These are phyloP conservation scores for Corythoichthys intestinalis DNA, from an alignment of 2,113 vertebrate species.

Conservation along the genomic window DNA sequence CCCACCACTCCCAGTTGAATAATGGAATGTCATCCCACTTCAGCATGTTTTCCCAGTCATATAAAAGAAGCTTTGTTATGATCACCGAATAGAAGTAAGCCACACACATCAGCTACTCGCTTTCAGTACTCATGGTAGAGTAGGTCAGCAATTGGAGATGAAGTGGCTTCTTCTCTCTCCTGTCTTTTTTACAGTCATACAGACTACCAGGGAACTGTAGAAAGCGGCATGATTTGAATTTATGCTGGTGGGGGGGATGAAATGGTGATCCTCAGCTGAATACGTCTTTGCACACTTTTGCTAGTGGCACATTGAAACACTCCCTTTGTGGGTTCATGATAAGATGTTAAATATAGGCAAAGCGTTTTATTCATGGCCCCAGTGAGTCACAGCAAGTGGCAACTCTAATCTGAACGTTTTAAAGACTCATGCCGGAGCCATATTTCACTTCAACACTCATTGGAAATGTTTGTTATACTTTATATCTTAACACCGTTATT, in stretches of 20 bases:
- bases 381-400: conserved; percentile 15
- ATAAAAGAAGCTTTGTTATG: neutral
- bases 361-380: conserved; percentile 20
- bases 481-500: neutral
- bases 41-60: too few species aligned
- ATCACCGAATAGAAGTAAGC: neutral
- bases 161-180: conserved; percentile 29
- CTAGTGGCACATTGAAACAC: conserved; percentile 29
- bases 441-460: neutral
- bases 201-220: neutral
- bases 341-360: conserved; percentile 33
- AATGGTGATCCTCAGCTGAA: conserved; percentile 34
- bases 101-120: conserved; percentile 23
- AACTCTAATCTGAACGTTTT: conserved; percentile 16
- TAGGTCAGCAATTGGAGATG: conserved; percentile 43
- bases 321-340: conserved; percentile 48
- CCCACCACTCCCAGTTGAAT: too few species aligned
- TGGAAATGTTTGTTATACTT: neutral
- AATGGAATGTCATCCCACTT: too few species aligned
- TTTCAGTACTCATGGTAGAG: conserved; percentile 24
- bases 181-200: neutral
- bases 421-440: neutral
- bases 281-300: conserved; percentile 26
- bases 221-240: conserved; percentile 11
- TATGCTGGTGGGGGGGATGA: conserved; percentile 25